Evolutionary conservation across 2,113 vertebrate genomes (phyloP), one percentile per base, ranked within the genome.

Genomic region (Xiphorhynchus elegans): DNA sequence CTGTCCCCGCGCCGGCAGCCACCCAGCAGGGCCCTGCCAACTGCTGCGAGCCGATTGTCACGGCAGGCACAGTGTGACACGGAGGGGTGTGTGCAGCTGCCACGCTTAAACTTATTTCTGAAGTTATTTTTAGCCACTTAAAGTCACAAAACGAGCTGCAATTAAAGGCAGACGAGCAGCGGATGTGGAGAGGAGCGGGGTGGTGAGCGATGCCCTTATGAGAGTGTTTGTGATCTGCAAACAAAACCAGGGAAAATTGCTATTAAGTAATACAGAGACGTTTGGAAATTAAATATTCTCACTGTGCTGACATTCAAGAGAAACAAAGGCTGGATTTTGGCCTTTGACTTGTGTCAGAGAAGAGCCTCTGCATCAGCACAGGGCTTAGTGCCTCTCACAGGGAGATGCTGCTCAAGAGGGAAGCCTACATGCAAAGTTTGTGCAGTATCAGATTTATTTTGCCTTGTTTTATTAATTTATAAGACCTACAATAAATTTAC

Each of bases 221-320:
- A 40, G 33, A 26, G 40, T 8, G 49, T 49, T 67, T 63, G 66
- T n/a, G 53, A 82, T 44, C 47, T 14, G 69, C 84, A 75, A 89
- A 87, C 55, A 67, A 42, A 78, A 9, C 37, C 23, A 1, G 73
- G 58, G 44, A 23, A 66, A 86, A 77, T 28, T 20, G 62, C 78
- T 49, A 24, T 46, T 26, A 76, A 92, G 28, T 25, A 81, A 69
- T 29, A 13, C 12, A 10, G 67, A 29, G 58, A 46, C 18, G 40
- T 29, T 68, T 89, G 50, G 69, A 53, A 93, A 87, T 84, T 17
- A 60, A 87, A 33, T 68, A 40, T 37, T 86, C 89, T 86, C 83
- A 31, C 56, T 2, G 0, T 17, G 29, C 63, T n/a, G 83, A 59
- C 44, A 66, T 56, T 52, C 7, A 1, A 1, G 26, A 60, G 64